Conservation (phyloP, 2,888 invertebrate species). For the Lasioglossum oenotherae region DNA sequence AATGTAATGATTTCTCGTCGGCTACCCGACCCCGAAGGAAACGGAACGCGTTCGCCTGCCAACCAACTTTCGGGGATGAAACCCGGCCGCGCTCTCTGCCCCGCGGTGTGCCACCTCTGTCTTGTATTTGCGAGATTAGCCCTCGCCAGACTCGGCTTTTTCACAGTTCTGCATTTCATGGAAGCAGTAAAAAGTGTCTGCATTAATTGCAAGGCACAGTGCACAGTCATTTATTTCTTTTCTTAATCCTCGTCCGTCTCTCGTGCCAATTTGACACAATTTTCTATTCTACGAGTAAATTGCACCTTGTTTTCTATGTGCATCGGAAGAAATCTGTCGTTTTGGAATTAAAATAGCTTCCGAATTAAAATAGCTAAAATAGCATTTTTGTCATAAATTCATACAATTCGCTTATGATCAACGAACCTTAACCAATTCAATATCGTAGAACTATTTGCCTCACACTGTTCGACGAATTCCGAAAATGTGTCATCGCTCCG, state of each 20-base stretch:
- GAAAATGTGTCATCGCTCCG: background rate
- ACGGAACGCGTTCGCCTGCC: conserved; percentile 6
- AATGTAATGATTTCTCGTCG: conserved; percentile 52
- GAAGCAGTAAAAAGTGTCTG: background rate
- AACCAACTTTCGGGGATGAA: background rate
- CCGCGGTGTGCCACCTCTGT: background rate
- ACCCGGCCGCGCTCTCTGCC: background rate
- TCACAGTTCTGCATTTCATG: background rate
- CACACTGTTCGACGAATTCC: background rate
- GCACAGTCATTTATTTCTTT: too few relatives aligned
- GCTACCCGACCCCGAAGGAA: conserved; percentile 26
- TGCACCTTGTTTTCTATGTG: too few relatives aligned
- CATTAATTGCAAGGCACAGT: too few relatives aligned
- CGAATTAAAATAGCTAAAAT: too few relatives aligned
- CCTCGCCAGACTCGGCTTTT: background rate
- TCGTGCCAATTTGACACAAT: too few relatives aligned
- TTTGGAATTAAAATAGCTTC: too few relatives aligned
- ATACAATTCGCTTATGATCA: background rate
- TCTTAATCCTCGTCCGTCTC: too few relatives aligned
- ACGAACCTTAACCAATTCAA: background rate
- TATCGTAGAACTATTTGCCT: background rate
- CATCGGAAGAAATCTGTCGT: too few relatives aligned
- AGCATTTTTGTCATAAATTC: background rate
- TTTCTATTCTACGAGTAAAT: too few relatives aligned
- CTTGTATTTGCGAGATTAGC: background rate